A percentile compares a stretch with the other conserved stretches of the same genome.
Conservation (phyloP, 1,140 invertebrate species). For the Philotrypesis tridentata region DNA sequence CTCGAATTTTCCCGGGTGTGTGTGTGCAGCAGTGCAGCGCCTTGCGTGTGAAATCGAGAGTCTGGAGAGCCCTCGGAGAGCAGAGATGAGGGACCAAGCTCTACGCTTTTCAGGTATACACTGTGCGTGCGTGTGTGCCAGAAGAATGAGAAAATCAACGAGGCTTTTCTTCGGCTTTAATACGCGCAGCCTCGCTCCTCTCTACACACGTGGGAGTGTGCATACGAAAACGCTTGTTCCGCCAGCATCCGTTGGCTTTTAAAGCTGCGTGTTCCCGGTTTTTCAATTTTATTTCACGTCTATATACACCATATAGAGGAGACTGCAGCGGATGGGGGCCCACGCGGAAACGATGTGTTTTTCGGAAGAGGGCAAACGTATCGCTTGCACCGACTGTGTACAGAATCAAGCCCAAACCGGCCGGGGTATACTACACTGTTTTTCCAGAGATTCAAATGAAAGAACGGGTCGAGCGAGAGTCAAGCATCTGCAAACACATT, state of each 20-base stretch:
- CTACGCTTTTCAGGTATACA: neutral
- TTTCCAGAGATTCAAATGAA: neutral
- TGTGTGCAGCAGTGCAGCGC: too few relatives aligned
- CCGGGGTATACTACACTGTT: too few relatives aligned
- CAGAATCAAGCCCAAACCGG: too few relatives aligned
- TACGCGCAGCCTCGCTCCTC: neutral
- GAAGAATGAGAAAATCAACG: constrained; percentile 38
- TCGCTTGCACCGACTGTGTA: too few relatives aligned
- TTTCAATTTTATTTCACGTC: neutral
- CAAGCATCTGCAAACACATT: neutral
- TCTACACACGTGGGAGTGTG: neutral
- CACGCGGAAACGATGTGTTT: too few relatives aligned
- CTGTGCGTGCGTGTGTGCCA: neutral
- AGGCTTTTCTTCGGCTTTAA: constrained; percentile 20
- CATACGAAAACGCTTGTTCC: neutral
- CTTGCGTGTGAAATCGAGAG: constrained; percentile 28
- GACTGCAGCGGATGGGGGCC: too few relatives aligned
- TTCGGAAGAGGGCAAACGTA: too few relatives aligned
- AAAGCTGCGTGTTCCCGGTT: neutral
- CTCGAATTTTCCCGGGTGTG: constrained; percentile 7
- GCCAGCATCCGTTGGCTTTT: too few relatives aligned
- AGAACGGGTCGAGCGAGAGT: too few relatives aligned
- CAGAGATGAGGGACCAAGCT: neutral
- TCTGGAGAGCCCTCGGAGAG: neutral
- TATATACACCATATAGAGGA: too few relatives aligned